Percentiles rank a stretch among this genome's conserved stretches.
Conservation (phyloP, 2,888 invertebrate species). For the Dicycla oo region DNA sequence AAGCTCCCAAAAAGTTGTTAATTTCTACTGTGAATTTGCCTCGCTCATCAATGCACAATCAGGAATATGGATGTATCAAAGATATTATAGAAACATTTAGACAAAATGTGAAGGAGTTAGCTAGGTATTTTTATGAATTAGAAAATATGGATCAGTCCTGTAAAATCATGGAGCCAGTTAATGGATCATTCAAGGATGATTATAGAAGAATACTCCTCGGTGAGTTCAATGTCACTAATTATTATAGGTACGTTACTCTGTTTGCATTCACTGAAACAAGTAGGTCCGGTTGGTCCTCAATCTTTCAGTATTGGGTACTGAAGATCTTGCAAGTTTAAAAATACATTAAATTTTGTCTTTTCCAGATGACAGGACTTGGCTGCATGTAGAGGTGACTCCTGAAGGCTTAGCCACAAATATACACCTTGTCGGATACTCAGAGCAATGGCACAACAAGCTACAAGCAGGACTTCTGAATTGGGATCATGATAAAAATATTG, state of each 20-base stretch:
- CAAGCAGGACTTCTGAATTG: conserved; percentile 79
- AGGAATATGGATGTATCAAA: conserved; percentile 74
- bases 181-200: conserved; percentile 81
- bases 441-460: conserved; percentile 78
- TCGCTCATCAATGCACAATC: conserved; percentile 73
- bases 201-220: conserved; percentile 83
- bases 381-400: conserved; percentile 83
- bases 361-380: conserved; percentile 82
- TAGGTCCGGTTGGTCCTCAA: neutral
- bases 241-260: neutral
- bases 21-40: conserved; percentile 76
- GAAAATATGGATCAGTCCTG: conserved; percentile 79
- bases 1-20: conserved; percentile 71
- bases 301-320: neutral
- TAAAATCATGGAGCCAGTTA: conserved; percentile 80
- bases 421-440: conserved; percentile 81
- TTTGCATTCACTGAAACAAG: neutral
- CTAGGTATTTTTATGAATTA: conserved; percentile 79
- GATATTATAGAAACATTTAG: conserved; percentile 73
- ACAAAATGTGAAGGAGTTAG: conserved; percentile 72
- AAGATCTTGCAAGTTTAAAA: neutral
- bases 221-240: conserved; percentile 55
- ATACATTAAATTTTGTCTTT: neutral
- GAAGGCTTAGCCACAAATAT: conserved; percentile 82
- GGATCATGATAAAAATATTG: conserved; percentile 85